These are phyloP conservation scores for Luehdorfia chinensis DNA, from an alignment of 1,140 invertebrate genomes.

Conservation along the genomic window DNA sequence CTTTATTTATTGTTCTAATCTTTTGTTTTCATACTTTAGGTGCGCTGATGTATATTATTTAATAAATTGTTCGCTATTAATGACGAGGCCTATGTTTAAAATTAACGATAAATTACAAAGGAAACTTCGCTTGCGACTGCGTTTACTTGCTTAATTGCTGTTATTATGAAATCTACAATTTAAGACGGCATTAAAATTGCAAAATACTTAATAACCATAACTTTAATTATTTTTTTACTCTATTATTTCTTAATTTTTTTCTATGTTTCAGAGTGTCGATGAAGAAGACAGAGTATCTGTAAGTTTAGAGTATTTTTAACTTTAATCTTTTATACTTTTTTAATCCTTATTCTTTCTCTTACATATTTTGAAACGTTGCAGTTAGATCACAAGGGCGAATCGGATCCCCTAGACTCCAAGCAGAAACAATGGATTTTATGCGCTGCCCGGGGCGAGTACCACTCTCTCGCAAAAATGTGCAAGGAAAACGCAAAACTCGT, in stretches of 20 bases:
- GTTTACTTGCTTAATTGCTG: not conserved
- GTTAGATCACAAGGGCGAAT: constrained; percentile 57
- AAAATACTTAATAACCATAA: not conserved
- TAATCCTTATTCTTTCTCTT: too few species aligned
- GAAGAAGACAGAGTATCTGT: constrained; percentile 86
- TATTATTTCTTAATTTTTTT: too few species aligned
- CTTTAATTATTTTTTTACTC: too few species aligned
- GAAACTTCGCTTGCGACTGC: constrained; percentile 4
- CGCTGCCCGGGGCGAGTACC: constrained; percentile 89
- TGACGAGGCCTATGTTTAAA: constrained; percentile 18
- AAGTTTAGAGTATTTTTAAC: constrained; percentile 30
- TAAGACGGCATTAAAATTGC: not conserved
- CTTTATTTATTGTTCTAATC: constrained; percentile 72
- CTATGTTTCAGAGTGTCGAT: constrained; percentile 82
- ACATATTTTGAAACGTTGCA: too few species aligned
- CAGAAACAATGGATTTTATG: constrained; percentile 91
- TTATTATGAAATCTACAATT: not conserved
- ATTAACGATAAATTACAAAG: constrained; percentile 10
- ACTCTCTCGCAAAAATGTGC: constrained; percentile 87
- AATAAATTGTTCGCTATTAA: constrained; percentile 38
- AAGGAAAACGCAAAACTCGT: constrained; percentile 88
- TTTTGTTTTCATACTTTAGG: constrained; percentile 61
- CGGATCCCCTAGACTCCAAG: constrained; percentile 79
- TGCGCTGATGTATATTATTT: constrained; percentile 38
- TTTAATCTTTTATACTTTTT: too few species aligned